Conservation (phyloP, 1,140 invertebrate genomes). For the Acromyrmex charruanus region DNA sequence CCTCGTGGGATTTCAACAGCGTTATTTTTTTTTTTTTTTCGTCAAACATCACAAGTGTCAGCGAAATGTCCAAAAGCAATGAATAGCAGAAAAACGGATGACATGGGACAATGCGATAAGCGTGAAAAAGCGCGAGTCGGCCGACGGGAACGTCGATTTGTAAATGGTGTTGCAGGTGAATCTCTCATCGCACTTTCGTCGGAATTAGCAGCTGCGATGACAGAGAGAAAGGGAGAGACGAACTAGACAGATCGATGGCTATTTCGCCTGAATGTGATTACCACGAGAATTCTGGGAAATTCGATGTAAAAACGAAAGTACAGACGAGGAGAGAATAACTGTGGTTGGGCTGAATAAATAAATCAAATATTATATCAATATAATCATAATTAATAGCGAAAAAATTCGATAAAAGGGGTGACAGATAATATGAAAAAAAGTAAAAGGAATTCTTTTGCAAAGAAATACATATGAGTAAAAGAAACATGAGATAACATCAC, state of each 20-base stretch:
- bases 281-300: conserved; percentile 6
- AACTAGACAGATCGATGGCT: conserved; percentile 53
- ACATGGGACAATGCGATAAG: conserved; percentile 51
- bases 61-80: conserved; percentile 30
- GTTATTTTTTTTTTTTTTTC: conserved; percentile 37
- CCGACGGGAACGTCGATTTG: conserved; percentile 47
- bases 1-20: neutral
- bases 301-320: conserved; percentile 12
- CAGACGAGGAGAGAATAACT: neutral
- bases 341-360: neutral
- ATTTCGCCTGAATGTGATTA: conserved; percentile 10
- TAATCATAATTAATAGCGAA: neutral
- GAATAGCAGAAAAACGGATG: conserved; percentile 54
- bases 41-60: conserved; percentile 56
- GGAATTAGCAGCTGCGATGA: conserved; percentile 40
- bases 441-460: neutral
- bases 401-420: neutral
- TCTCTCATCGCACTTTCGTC: conserved; percentile 31
- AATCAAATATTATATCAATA: neutral
- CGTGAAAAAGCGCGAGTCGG: conserved; percentile 56
- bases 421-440: neutral
- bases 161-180: conserved; percentile 52
- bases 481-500: neutral
- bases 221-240: conserved; percentile 23
- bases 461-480: neutral